phyloP scores from a whole-genome alignment of 2,113 vertebrate species.

The Chaetodon trifascialis region DNA sequence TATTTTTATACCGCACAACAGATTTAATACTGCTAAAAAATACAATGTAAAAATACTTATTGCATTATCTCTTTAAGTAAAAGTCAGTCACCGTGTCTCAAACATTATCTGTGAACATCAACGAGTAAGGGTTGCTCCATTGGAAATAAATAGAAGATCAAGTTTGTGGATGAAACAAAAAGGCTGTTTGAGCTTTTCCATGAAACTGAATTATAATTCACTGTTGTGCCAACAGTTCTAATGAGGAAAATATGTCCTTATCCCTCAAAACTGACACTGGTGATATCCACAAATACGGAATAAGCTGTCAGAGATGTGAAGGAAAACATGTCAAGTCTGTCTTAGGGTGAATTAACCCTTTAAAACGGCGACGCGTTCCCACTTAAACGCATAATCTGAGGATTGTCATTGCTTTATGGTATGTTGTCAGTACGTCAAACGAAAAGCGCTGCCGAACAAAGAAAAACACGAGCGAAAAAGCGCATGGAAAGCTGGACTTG shows the following conservation, averaged over 20 bases:
- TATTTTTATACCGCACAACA: background rate
- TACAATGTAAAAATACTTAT: background rate
- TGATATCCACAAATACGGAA: conserved; percentile 50
- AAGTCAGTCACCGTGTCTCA: background rate
- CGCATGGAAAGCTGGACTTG: conserved; percentile 42
- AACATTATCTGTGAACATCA: conserved; percentile 17
- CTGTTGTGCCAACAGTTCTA: conserved; percentile 49
- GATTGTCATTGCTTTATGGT: background rate
- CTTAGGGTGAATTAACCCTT: conserved; percentile 47
- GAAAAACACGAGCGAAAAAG: conserved; percentile 31
- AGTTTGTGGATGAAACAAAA: conserved; percentile 34
- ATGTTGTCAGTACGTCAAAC: conserved; percentile 7
- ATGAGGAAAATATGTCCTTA: conserved; percentile 67
- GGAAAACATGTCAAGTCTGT: conserved; percentile 49
- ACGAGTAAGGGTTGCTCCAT: background rate
- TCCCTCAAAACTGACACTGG: conserved; percentile 56
- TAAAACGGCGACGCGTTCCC: conserved; percentile 15
- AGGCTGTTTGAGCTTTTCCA: conserved; percentile 50
- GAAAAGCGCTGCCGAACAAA: conserved; percentile 23
- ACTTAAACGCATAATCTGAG: background rate
- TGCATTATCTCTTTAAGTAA: background rate
- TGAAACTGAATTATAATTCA: conserved; percentile 47
- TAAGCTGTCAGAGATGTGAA: conserved; percentile 51
- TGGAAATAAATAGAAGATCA: conserved; percentile 45
- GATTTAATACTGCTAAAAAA: background rate